phyloP scores from a whole-genome alignment of 2,797 vertebrate species.

The Kryptolebias ocellatus region DNA sequence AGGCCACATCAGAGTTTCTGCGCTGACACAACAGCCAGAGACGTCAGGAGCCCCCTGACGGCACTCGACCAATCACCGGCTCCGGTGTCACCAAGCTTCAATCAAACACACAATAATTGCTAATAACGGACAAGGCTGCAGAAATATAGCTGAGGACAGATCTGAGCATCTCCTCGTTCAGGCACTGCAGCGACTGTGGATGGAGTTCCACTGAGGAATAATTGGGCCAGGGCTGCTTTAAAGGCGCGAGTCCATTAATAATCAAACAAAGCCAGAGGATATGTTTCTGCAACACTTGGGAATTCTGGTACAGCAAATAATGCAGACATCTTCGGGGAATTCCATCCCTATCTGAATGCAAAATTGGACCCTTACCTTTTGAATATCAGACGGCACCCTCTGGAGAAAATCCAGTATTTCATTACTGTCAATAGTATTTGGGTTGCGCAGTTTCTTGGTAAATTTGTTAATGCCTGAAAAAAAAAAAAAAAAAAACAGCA shows the following conservation, averaged over 20 bases:
- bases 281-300: slow-evolving; percentile 79
- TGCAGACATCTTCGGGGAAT: slow-evolving; percentile 79
- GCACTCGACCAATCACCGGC: slow-evolving; percentile 64
- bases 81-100: slow-evolving; percentile 62
- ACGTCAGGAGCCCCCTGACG: slow-evolving; percentile 53
- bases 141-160: slow-evolving; percentile 65
- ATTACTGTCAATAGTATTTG: slow-evolving; percentile 92
- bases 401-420: slow-evolving; percentile 97
- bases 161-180: slow-evolving; percentile 63
- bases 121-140: slow-evolving; percentile 68
- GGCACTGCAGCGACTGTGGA: slow-evolving; percentile 53
- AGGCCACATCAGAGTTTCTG: slow-evolving; percentile 69
- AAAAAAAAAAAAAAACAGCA: slow-evolving; percentile 37
- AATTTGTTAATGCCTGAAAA: slow-evolving; percentile 96
- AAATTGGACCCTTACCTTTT: slow-evolving; percentile 92
- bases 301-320: slow-evolving; percentile 83
- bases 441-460: slow-evolving; percentile 96
- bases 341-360: slow-evolving; percentile 78
- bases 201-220: slow-evolving; percentile 73
- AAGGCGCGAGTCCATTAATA: slow-evolving; percentile 82
- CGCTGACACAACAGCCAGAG: slow-evolving; percentile 65
- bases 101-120: slow-evolving; percentile 69
- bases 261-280: slow-evolving; percentile 84
- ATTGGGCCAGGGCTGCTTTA: slow-evolving; percentile 79
- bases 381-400: slow-evolving; percentile 97